Percentiles rank a stretch among this genome's conserved stretches.
Evolutionary conservation across 2,113 vertebrate genomes (phyloP).

Genomic region (Zonotrichia leucophrys): DNA sequence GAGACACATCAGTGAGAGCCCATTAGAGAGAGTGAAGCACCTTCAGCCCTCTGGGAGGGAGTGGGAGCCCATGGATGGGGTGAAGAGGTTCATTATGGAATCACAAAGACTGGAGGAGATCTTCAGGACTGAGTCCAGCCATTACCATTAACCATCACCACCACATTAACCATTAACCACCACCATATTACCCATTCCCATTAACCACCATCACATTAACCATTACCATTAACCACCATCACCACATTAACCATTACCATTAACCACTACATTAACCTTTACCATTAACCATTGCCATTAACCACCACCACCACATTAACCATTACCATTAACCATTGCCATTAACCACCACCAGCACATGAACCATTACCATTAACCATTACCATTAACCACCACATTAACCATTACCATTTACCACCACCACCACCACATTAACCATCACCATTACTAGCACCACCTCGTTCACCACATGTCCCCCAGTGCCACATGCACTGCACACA

Average conservation of each 20-base stretch:
- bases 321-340: neutral
- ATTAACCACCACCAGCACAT: too few relatives aligned
- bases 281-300: too few relatives aligned
- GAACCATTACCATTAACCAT: too few relatives aligned
- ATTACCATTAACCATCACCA: too few relatives aligned
- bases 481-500: neutral
- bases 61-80: neutral
- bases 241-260: too few relatives aligned
- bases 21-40: neutral
- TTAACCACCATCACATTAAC: too few relatives aligned
- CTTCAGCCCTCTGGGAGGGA: neutral
- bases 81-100: neutral
- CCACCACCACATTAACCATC: too few relatives aligned
- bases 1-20: neutral
- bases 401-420: neutral
- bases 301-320: neutral
- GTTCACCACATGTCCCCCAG: neutral
- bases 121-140: neutral
- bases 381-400: too few relatives aligned
- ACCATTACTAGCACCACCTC: neutral
- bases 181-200: too few relatives aligned
- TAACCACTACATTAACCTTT: too few relatives aligned
- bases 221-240: neutral
- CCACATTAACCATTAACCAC: too few relatives aligned
- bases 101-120: too few relatives aligned